Base-by-base conservation (phyloP, 1,140 invertebrate species). In the Lucilia sericata region DNA sequence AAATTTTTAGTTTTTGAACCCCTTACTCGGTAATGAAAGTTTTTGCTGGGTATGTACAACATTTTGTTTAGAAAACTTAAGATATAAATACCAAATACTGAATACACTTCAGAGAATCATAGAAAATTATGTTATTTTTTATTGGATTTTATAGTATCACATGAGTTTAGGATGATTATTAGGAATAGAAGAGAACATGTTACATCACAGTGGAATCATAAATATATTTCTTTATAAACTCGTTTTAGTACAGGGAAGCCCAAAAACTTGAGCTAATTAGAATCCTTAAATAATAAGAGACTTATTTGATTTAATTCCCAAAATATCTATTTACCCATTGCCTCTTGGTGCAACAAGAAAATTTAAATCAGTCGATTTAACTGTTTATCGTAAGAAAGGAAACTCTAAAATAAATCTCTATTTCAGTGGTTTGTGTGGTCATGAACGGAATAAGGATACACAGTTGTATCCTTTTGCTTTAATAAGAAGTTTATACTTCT, bases 91-190 rank as follows among this genome's bases (percentile, higher is more conserved):
- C 9, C 42, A 21, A 70, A 25, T 70, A 70, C 21, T 70, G 19
- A 25, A 70, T 70, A 70, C 19, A 70, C 65, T 70, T 70, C 25
- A 70, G 65, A 70, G 65, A 12, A 70, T n/a, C 14, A 70, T 21
- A 10, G 19, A 70, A 70, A 70, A 70, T 70, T 70, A 70, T 70
- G 65, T 25, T 25, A n/a, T 25, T 60, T 70, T n/a, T 21, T 21
- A n/a, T 70, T 70, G 65, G 5, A 21, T 70, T 70, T 70, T 10
- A 4, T 21, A 4, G n/a, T 70, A 25, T n/a, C 9, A 21, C n/a
- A 21, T 19, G 21, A 70, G 65, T n/a, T 30, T 42, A 42, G 7
- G 5, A 42, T 0, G 42, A 7, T 42, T 42, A 30, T 30, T 2
- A 30, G 25, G 25, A 30, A 30, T 30, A 30, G 25, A 30, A 30